Evolutionary conservation across 2,797 vertebrate genomes (phyloP).

Genomic region (Ibycter americanus): DNA sequence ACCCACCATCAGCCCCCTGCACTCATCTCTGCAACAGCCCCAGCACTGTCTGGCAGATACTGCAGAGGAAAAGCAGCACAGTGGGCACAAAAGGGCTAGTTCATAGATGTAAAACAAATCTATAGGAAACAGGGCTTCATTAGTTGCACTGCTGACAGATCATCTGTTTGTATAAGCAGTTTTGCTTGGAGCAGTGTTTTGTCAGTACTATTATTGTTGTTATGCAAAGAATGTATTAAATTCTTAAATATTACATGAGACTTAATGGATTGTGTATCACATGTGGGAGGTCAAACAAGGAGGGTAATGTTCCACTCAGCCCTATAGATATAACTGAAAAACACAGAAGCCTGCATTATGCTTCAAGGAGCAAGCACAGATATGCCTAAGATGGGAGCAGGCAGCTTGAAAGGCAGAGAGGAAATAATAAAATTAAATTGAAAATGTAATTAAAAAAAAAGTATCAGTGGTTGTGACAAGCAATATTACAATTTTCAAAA

Average conservation of each 20-base stretch:
- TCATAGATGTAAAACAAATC: neutral
- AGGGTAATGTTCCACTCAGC: neutral
- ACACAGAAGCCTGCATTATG: neutral
- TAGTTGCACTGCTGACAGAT: neutral
- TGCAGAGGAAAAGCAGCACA: neutral
- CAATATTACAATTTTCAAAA: neutral
- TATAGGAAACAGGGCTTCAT: neutral
- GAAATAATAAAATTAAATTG: neutral
- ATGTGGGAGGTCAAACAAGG: constrained; percentile 27
- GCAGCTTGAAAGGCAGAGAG: neutral
- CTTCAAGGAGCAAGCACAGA: neutral
- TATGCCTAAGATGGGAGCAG: neutral
- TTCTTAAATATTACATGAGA: constrained; percentile 55
- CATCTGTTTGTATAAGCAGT: neutral
- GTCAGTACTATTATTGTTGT: neutral
- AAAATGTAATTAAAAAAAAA: neutral
- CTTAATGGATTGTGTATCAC: constrained; percentile 5
- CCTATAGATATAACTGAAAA: neutral
- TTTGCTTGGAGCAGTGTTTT: constrained; percentile 23
- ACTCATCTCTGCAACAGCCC: neutral
- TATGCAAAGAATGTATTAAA: constrained; percentile 53
- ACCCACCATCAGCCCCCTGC: neutral
- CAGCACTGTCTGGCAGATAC: neutral
- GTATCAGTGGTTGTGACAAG: neutral
- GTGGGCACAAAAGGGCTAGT: accelerated